A percentile compares a stretch with the other conserved stretches of the same genome.
phyloP scores from a whole-genome alignment of 2,888 invertebrate genomes.

The Iphiclides podalirius region DNA sequence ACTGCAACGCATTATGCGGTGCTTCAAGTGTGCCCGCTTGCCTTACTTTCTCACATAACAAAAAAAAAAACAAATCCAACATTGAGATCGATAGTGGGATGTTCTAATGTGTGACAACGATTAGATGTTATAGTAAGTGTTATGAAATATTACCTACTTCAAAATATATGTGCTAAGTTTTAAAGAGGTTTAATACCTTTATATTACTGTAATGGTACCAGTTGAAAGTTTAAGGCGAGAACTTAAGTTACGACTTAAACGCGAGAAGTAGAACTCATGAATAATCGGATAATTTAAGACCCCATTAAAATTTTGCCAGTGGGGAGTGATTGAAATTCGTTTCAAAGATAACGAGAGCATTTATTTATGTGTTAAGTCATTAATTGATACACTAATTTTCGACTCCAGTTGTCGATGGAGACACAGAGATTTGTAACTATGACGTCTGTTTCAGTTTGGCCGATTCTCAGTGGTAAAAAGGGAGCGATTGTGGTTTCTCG shows the following conservation, averaged over 20 bases:
- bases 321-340: not conserved
- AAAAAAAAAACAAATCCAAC: too few species aligned
- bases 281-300: slow-evolving; percentile 13
- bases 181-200: slow-evolving; percentile 5
- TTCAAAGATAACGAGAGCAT: not conserved
- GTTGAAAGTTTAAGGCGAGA: slow-evolving; percentile 15
- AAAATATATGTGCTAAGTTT: slow-evolving; percentile 5
- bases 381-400: too few species aligned
- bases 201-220: slow-evolving; percentile 13
- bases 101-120: not conserved
- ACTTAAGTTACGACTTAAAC: slow-evolving; percentile 11
- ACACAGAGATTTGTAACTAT: too few species aligned
- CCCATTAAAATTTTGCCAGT: slow-evolving; percentile 6
- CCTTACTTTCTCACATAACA: too few species aligned
- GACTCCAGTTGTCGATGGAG: too few species aligned
- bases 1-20: too few species aligned
- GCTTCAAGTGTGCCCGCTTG: too few species aligned
- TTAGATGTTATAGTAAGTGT: not conserved
- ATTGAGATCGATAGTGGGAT: not conserved
- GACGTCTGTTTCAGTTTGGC: too few species aligned
- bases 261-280: slow-evolving; percentile 13
- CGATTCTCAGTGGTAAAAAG: too few species aligned
- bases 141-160: not conserved
- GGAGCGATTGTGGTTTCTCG: too few species aligned
- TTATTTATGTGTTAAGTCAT: too few species aligned